Evolutionary conservation across 2,888 invertebrate genomes (phyloP).

Genomic region (Heliconius cydno): DNA sequence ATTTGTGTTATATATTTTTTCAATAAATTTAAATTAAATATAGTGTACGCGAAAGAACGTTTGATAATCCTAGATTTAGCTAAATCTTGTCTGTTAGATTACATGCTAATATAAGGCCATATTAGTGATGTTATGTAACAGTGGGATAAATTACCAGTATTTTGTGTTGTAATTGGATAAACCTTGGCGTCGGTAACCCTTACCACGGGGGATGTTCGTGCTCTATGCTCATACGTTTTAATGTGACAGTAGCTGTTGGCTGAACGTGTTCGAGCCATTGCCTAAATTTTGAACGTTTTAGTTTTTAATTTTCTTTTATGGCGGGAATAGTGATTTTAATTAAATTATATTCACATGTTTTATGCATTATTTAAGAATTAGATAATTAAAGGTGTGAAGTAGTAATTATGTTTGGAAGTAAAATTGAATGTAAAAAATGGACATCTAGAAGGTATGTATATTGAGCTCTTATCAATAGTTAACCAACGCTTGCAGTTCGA

Average conservation of each 20-base stretch:
- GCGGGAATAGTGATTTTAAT: constrained; percentile 39
- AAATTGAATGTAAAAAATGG: constrained; percentile 84
- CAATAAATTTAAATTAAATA: background rate
- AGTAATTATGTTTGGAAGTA: constrained; percentile 83
- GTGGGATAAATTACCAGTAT: constrained; percentile 21
- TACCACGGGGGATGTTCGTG: constrained; percentile 61
- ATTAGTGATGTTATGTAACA: constrained; percentile 26
- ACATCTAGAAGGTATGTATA: constrained; percentile 58
- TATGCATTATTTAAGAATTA: background rate
- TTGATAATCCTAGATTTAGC: constrained; percentile 20
- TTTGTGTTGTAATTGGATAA: constrained; percentile 72
- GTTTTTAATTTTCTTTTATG: constrained; percentile 36
- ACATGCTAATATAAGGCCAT: constrained; percentile 15
- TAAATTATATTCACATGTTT: background rate
- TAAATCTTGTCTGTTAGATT: constrained; percentile 8
- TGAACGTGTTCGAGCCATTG: constrained; percentile 44
- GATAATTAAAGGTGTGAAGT: background rate
- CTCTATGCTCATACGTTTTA: constrained; percentile 32
- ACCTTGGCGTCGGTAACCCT: constrained; percentile 79
- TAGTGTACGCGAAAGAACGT: background rate
- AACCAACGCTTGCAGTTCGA: background rate
- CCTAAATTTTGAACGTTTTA: constrained; percentile 15
- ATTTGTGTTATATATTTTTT: background rate
- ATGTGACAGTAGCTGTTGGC: constrained; percentile 39
- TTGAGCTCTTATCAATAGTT: background rate